Base-by-base conservation (phyloP, 2,113 vertebrate species). In the Typhlomys cinereus region DNA sequence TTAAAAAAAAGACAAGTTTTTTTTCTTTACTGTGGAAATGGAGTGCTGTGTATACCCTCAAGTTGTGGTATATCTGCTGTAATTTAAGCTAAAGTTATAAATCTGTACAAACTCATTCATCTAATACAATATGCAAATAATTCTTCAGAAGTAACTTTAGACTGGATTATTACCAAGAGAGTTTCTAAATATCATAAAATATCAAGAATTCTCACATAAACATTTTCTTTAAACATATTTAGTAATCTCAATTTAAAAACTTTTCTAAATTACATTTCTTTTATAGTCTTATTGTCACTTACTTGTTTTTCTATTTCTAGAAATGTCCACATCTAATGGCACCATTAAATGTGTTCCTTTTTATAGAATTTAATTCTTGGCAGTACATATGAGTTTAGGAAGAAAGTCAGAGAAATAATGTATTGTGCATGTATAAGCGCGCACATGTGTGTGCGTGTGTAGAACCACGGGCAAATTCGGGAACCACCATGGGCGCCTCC, bases 351-450 rank as follows among this genome's bases (percentile, higher is more conserved):
- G 3, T 76, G 2, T 75, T 83, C 23, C 93, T 76, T 70, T 64
- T 39, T 36, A 70, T 91, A 76, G 50, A 14, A 48, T 89, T 96
- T 93, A 59, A 84, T 86, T 90, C n/a, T 94, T 91, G 94, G 89
- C 91, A 94, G 25, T 69, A 12, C 21, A 46, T 61, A 25, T 62
- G 7, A 9, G 27, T 18, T 86, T 59, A 62, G 75, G 23, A 80
- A 29, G 50, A 67, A 52, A 41, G 54, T 27, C 8, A 75, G 36
- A 69, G 39, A 89, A 88, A 44, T 41, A 62, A 69, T 62, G 3
- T 84, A 36, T 69, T 88, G n/a, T n/a, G n/a, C n/a, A n/a, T n/a
- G n/a, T n/a, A n/a, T n/a, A n/a, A n/a, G n/a, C n/a, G n/a, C n/a
- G n/a, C n/a, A n/a, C n/a, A n/a, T n/a, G n/a, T n/a, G n/a, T n/a